These are phyloP conservation scores for rabbit (Oryctolagus cuniculus) DNA, from an alignment of 2,113 vertebrate genomes.

Conservation along the genomic window DNA sequence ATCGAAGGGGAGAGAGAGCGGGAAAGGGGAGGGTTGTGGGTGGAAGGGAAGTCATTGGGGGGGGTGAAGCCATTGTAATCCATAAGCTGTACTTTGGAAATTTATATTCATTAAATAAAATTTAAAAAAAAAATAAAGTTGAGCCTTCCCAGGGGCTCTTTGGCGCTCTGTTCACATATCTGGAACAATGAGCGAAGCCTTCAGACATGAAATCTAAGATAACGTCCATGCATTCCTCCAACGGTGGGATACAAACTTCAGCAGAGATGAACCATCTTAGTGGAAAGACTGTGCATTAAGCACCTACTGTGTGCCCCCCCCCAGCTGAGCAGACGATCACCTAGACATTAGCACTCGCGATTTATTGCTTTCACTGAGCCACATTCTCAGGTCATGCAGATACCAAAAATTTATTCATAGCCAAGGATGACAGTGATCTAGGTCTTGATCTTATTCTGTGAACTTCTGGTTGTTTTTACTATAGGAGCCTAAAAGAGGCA, in stretches of 20 bases:
- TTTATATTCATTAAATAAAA: too few species aligned
- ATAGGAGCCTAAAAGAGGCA: background rate
- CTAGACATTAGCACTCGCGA: background rate
- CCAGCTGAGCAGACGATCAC: background rate
- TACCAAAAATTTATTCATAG: background rate
- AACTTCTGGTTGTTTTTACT: background rate
- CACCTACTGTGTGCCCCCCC: accelerated
- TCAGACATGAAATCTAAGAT: background rate
- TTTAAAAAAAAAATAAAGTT: too few species aligned
- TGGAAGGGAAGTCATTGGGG: too few species aligned
- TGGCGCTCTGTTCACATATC: background rate
- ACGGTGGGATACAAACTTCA: background rate
- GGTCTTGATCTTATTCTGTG: background rate
- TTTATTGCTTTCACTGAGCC: background rate
- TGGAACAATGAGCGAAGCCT: background rate
- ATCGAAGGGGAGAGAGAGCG: too few species aligned
- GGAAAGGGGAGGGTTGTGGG: too few species aligned
- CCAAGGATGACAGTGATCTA: background rate
- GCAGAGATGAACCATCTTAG: background rate
- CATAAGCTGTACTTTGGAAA: too few species aligned
- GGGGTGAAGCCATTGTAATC: too few species aligned
- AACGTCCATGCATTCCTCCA: background rate
- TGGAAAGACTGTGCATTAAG: background rate
- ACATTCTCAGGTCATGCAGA: background rate
- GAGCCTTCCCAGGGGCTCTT: accelerated